phyloP scores from a whole-genome alignment of 2,888 invertebrate genomes.

The Mimumesa dahlbomi region DNA sequence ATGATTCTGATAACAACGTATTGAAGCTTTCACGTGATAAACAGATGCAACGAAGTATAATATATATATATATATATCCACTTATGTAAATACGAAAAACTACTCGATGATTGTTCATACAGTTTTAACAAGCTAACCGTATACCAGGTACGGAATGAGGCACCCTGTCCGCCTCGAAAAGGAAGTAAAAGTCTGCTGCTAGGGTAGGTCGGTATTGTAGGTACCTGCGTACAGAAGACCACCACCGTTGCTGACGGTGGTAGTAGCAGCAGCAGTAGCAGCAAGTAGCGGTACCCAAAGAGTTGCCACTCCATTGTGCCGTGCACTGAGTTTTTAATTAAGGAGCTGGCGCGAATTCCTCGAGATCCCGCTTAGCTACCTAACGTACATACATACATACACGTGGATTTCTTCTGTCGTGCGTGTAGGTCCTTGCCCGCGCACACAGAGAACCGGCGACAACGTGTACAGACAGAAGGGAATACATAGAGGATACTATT shows the following conservation, averaged over 20 bases:
- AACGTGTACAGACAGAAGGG: slow-evolving; percentile 46
- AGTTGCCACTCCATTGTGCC: slow-evolving; percentile 78
- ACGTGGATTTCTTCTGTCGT: slow-evolving; percentile 5
- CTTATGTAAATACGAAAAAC: background rate
- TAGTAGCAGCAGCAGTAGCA: slow-evolving; percentile 26
- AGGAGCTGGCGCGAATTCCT: slow-evolving; percentile 74
- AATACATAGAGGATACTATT: slow-evolving; percentile 15
- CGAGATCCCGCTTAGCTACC: slow-evolving; percentile 62
- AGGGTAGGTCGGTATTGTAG: slow-evolving; percentile 59
- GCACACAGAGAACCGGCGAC: slow-evolving; percentile 22
- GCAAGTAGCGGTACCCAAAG: slow-evolving; percentile 65
- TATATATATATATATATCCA: no score
- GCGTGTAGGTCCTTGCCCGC: slow-evolving; percentile 28
- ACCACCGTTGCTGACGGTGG: slow-evolving; percentile 31
- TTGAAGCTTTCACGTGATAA: no score
- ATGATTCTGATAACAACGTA: background rate
- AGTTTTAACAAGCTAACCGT: background rate
- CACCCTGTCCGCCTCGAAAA: slow-evolving; percentile 41
- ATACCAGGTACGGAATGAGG: slow-evolving; percentile 13
- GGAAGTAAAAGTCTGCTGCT: slow-evolving; percentile 51
- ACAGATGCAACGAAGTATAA: no score
- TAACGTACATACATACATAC: slow-evolving; percentile 27
- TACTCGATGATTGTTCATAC: background rate
- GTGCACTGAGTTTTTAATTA: slow-evolving; percentile 77
- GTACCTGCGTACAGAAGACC: slow-evolving; percentile 43